Evolutionary conservation across 23 tunicate genomes (phyloP), one percentile per base, ranked within the genome.

Genomic region (Ascidia mentula): DNA sequence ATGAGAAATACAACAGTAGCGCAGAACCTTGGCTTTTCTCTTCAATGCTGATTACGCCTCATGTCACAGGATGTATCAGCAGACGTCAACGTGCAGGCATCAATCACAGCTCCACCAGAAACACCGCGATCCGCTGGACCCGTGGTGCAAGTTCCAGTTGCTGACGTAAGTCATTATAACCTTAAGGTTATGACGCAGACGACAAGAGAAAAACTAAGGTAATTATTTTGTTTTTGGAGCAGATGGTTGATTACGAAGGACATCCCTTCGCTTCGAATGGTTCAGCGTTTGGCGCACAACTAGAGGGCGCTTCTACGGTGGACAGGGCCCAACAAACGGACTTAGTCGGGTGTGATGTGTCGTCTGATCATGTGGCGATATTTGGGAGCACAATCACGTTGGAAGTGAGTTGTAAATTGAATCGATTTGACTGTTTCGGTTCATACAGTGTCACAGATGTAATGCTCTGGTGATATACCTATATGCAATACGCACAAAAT

Each of bases 301-400:
- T 20, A 3, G 65, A 53, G 65, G 65, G 65, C 65, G 65, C 65
- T 5, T 28, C 34, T 26, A 77, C 80, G 45, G 37, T 79, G 65
- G 90, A 86, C 73, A 73, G 60, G 53, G 72, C 80, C 59, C 90
- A 86, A 72, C 90, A 86, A 45, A 86, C 90, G 40, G 90, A 86
- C 59, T 31, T 86, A 1, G 75, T 78, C 40, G 90, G 90, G 18
- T 77, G 82, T 79, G 90, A 79, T 38, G 70, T 79, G 2, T 60
- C 90, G 28, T 84, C 90, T 2, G 90, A 86, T 60, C 90, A 86
- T 37, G 90, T 86, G 0, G 90, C 90, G 7, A 86, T 86, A 37
- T 46, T 37, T 30, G 90, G 90, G 13, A 86, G 84, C 84, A 79
- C 72, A 17, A 82, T 86, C 39, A 86, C 90, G 0, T 75, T 86